phyloP scores from a whole-genome alignment of 2,888 invertebrate species.

The Priocnemis perturbator region DNA sequence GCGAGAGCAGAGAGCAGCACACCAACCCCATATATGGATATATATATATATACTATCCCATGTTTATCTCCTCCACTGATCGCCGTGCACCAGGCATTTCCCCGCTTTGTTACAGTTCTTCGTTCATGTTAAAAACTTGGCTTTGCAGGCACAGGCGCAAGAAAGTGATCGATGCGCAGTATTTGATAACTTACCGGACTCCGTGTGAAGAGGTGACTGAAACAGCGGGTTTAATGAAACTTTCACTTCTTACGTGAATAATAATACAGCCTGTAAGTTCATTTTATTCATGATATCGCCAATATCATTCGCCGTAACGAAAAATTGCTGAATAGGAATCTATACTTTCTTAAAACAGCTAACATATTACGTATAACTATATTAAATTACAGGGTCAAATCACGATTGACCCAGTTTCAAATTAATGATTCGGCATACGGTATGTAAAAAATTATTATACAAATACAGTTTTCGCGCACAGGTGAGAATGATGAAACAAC shows the following conservation, averaged over 20 bases:
- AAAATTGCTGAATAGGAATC: conserved; percentile 47
- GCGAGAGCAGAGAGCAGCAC: too few relatives aligned
- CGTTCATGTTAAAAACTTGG: too few relatives aligned
- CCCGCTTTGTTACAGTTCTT: too few relatives aligned
- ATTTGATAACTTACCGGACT: too few relatives aligned
- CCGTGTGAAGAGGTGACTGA: too few relatives aligned
- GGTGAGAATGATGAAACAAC: conserved; percentile 28
- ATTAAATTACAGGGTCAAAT: conserved; percentile 53
- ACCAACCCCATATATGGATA: too few relatives aligned
- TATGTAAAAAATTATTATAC: conserved; percentile 56
- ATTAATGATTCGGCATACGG: conserved; percentile 38
- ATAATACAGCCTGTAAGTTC: conserved; percentile 62
- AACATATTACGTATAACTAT: conserved; percentile 45
- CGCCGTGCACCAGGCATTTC: too few relatives aligned
- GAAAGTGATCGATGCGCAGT: too few relatives aligned
- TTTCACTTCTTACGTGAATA: conserved; percentile 24
- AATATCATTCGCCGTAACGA: conserved; percentile 59
- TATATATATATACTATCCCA: too few relatives aligned
- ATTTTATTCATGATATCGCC: conserved; percentile 63
- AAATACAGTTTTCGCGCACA: conserved; percentile 46
- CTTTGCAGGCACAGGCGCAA: too few relatives aligned
- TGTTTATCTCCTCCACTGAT: too few relatives aligned
- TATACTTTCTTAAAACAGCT: conserved; percentile 47
- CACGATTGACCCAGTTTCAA: conserved; percentile 49
- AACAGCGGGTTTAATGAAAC: neutral